Evolutionary conservation across 2,113 vertebrate genomes (phyloP).

Genomic region (Cavia aperea): DNA sequence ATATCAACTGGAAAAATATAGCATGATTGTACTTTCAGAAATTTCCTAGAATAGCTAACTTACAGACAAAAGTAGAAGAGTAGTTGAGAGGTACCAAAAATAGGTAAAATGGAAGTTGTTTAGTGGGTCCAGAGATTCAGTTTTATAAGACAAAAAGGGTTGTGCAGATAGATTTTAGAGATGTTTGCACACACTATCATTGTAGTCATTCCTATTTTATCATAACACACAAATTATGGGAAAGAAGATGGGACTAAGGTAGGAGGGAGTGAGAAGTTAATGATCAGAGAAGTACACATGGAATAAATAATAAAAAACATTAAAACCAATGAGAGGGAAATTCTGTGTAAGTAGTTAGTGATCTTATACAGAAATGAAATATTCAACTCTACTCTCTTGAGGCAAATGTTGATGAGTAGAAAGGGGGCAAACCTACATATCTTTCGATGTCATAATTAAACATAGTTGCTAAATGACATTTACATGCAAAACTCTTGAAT

Average conservation of each 20-base stretch:
- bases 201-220: background rate
- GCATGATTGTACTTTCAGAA: background rate
- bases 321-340: background rate
- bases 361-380: background rate
- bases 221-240: background rate
- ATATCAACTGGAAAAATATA: background rate
- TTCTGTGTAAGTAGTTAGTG: background rate
- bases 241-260: background rate
- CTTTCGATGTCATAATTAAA: background rate
- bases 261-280: background rate
- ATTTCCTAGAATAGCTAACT: background rate
- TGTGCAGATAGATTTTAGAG: too few species aligned
- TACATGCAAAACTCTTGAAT: constrained; percentile 25
- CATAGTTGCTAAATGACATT: constrained; percentile 8
- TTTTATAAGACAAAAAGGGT: background rate
- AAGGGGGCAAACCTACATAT: background rate
- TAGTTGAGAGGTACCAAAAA: background rate
- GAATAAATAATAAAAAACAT: background rate
- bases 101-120: background rate
- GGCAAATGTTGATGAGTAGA: background rate
- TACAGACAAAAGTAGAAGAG: background rate
- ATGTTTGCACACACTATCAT: background rate
- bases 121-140: background rate
- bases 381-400: background rate
- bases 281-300: background rate